phyloP scores from a whole-genome alignment of 2,888 invertebrate species.

The Hypomecis atomaria region DNA sequence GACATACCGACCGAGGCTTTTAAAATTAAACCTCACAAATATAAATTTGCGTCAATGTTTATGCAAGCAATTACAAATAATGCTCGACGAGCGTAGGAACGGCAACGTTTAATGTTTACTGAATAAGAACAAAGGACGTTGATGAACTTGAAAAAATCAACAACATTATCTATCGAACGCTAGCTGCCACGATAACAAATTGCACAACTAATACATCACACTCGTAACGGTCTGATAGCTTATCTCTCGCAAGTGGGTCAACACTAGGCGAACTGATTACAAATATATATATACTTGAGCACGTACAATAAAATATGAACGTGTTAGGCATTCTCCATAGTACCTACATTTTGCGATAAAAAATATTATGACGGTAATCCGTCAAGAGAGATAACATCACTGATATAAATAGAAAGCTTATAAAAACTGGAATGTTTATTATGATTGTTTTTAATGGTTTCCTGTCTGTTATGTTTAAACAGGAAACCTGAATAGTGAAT shows the following conservation, averaged over 20 bases:
- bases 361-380: constrained; percentile 49
- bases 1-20: no score
- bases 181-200: constrained; percentile 65
- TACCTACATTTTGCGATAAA: constrained; percentile 47
- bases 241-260: constrained; percentile 76
- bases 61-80: constrained; percentile 56
- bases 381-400: constrained; percentile 48
- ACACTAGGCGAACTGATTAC: constrained; percentile 60
- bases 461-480: constrained; percentile 53
- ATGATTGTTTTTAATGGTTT: constrained; percentile 44
- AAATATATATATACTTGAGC: constrained; percentile 13
- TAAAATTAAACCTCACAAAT: constrained; percentile 26
- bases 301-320: constrained; percentile 44
- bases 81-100: constrained; percentile 51
- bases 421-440: constrained; percentile 32
- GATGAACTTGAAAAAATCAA: constrained; percentile 67
- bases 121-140: constrained; percentile 61
- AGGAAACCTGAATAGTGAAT: constrained; percentile 70
- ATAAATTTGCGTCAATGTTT: constrained; percentile 58
- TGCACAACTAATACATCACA: constrained; percentile 72
- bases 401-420: constrained; percentile 44
- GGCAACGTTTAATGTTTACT: constrained; percentile 56
- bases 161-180: constrained; percentile 55
- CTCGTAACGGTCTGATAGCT: constrained; percentile 66
- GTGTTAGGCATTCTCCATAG: constrained; percentile 41